Percentiles rank a stretch among this genome's conserved stretches.
Conservation (phyloP, 1,140 invertebrate species). For the Harpegnathos saltator region DNA sequence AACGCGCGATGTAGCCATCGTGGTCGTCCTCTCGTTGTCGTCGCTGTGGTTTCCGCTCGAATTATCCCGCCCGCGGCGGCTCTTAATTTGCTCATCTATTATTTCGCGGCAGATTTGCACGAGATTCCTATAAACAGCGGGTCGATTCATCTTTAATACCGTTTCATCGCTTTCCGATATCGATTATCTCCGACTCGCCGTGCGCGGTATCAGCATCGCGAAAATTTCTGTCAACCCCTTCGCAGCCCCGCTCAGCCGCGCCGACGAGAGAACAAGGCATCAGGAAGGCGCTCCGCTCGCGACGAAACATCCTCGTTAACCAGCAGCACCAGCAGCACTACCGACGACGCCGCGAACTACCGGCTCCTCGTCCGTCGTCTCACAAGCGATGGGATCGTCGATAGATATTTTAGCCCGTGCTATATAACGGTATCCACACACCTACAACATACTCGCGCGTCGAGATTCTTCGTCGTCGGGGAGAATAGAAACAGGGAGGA, state of each 20-base stretch:
- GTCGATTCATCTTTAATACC: neutral
- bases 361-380: constrained; percentile 48
- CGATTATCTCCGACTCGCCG: neutral
- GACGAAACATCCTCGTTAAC: constrained; percentile 65
- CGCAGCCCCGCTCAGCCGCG: neutral
- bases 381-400: constrained; percentile 73
- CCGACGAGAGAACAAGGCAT: constrained; percentile 19
- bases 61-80: neutral
- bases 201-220: neutral
- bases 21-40: no score
- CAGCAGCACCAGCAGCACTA: constrained; percentile 16
- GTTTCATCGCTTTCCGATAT: constrained; percentile 3
- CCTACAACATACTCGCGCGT: constrained; percentile 73
- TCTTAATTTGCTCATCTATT: neutral
- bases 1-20: neutral
- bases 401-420: constrained; percentile 78
- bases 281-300: constrained; percentile 57
- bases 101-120: neutral
- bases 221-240: constrained; percentile 21
- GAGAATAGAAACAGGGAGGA: constrained; percentile 41
- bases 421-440: constrained; percentile 73
- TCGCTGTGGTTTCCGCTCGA: neutral
- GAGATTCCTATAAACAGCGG: neutral
- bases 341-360: constrained; percentile 30
- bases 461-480: constrained; percentile 47